Evolutionary conservation across 2,797 vertebrate species (phyloP).

Genomic region (Gymnopithys bicolor): DNA sequence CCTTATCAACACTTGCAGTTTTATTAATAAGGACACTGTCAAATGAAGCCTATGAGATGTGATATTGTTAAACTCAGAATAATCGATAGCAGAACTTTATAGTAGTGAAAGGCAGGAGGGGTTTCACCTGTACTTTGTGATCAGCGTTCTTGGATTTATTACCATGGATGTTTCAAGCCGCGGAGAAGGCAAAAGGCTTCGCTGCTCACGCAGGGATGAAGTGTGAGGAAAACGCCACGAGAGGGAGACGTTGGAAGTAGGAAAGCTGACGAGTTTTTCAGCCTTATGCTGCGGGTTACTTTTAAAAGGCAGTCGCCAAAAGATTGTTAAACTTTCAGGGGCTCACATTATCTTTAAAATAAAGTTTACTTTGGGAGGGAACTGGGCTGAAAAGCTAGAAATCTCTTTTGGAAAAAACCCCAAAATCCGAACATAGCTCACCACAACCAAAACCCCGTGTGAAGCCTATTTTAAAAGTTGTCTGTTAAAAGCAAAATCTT

Average conservation of each 20-base stretch:
- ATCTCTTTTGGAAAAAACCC: fast-evolving
- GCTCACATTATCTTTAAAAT: not conserved
- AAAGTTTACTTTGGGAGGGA: not conserved
- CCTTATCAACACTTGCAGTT: not conserved
- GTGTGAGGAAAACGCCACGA: not conserved
- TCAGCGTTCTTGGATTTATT: not conserved
- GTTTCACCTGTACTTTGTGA: not conserved
- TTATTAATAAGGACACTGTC: not conserved
- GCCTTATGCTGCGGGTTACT: fast-evolving
- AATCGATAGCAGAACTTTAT: not conserved
- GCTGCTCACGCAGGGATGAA: not conserved
- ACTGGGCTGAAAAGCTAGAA: not conserved
- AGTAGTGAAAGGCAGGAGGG: not conserved
- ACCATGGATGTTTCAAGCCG: not conserved
- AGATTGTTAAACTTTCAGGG: not conserved
- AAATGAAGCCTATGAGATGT: not conserved
- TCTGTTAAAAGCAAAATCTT: not conserved
- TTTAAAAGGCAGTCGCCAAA: not conserved
- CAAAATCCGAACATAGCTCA: not conserved
- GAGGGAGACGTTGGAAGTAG: constrained; percentile 47
- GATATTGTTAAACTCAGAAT: not conserved
- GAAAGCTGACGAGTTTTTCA: not conserved
- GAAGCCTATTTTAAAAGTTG: not conserved
- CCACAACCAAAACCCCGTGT: not conserved
- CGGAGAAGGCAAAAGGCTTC: not conserved